A percentile compares a stretch with the other conserved stretches of the same genome.
These are phyloP conservation scores for Lordiphosa andalusiaca DNA, from an alignment of 2,888 invertebrate genomes.

Conservation along the genomic window DNA sequence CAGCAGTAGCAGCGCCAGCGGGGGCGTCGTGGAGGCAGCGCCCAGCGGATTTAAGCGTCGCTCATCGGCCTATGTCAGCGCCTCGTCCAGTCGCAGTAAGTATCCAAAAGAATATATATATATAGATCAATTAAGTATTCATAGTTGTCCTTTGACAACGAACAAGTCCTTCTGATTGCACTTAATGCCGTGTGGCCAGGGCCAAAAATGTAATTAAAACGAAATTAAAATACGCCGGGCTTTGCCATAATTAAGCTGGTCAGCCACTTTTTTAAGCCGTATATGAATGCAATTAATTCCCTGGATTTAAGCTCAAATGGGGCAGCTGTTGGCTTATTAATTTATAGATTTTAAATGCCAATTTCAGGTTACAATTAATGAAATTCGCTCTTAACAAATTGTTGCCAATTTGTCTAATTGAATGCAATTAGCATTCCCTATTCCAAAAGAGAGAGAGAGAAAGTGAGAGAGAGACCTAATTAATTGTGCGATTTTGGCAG, in stretches of 20 bases:
- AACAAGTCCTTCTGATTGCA: too few relatives aligned
- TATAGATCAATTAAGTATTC: constrained; percentile 46
- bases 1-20: constrained; percentile 81
- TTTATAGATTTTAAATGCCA: constrained; percentile 27
- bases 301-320: constrained; percentile 11
- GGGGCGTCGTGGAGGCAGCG: constrained; percentile 81
- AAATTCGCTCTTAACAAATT: constrained; percentile 42
- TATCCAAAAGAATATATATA: constrained; percentile 37
- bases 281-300: constrained; percentile 17
- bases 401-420: constrained; percentile 69
- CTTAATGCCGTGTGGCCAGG: not conserved
- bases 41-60: constrained; percentile 85
- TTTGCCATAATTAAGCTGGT: constrained; percentile 30
- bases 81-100: constrained; percentile 82
- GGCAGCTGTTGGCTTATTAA: constrained; percentile 21
- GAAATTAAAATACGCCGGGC: constrained; percentile 17
- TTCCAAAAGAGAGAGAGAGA: not conserved
- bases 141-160: constrained; percentile 9
- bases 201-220: constrained; percentile 16
- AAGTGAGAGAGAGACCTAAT: constrained; percentile 30
- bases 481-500: constrained; percentile 56
- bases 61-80: constrained; percentile 87
- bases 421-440: constrained; percentile 62
- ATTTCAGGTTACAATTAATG: constrained; percentile 37
- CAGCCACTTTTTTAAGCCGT: not conserved